phyloP scores from a whole-genome alignment of 2,888 invertebrate species.

The Lasioglossum malachurum region DNA sequence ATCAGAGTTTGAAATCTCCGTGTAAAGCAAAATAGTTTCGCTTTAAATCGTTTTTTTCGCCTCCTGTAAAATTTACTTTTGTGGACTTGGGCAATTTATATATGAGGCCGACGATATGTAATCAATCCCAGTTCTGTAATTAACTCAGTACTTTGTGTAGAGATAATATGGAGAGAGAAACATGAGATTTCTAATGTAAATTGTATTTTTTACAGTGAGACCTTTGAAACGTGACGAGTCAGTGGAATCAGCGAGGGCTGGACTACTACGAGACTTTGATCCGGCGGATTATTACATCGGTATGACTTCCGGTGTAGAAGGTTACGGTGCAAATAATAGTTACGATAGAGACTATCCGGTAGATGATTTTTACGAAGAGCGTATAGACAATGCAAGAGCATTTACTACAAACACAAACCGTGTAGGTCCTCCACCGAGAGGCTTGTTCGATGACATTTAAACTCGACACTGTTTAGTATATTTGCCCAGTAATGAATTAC shows the following conservation, averaged over 20 bases:
- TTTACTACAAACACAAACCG: conserved; percentile 84
- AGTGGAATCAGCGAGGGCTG: conserved; percentile 91
- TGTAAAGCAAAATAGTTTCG: too few species aligned
- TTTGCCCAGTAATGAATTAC: conserved; percentile 18
- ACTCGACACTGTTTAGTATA: conserved; percentile 7
- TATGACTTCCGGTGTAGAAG: conserved; percentile 81
- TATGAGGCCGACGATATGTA: too few species aligned
- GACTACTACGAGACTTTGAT: conserved; percentile 92
- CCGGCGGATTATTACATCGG: conserved; percentile 89
- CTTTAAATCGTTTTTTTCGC: too few species aligned
- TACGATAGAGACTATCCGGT: conserved; percentile 81
- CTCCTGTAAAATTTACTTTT: too few species aligned
- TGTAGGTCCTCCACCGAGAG: conserved; percentile 90
- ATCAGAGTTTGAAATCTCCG: too few species aligned
- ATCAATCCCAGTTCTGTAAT: background rate
- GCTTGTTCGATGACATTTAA: conserved; percentile 94
- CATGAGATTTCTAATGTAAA: background rate
- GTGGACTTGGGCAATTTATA: too few species aligned
- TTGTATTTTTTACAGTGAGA: conserved; percentile 83
- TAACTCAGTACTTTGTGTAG: background rate
- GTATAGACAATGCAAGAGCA: conserved; percentile 81
- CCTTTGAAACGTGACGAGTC: conserved; percentile 86
- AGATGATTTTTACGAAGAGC: conserved; percentile 82
- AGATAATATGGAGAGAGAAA: background rate
- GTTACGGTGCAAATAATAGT: conserved; percentile 78